Percentiles rank a stretch among this genome's conserved stretches.
phyloP scores from a whole-genome alignment of 2,888 invertebrate genomes.

The Camptogramma bilineatum region DNA sequence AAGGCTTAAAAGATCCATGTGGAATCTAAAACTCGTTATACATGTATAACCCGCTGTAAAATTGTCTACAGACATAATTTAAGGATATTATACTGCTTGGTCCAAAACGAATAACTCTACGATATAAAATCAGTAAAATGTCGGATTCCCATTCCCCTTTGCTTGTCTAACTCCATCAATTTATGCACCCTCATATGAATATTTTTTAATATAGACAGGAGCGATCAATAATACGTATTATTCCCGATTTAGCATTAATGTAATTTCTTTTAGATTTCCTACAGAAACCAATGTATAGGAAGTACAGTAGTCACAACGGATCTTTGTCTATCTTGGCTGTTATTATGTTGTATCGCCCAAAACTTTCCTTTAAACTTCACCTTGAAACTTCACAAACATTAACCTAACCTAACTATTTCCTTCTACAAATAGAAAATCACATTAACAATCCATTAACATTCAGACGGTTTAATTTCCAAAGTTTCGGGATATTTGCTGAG shows the following conservation, averaged over 20 bases:
- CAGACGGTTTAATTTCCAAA: slow-evolving; percentile 23
- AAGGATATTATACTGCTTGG: neutral
- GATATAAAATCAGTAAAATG: slow-evolving; percentile 11
- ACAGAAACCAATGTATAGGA: neutral
- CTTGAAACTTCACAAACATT: slow-evolving; percentile 8
- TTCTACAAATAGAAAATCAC: neutral
- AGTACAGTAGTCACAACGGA: too few species aligned
- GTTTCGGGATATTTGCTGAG: slow-evolving; percentile 15
- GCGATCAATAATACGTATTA: slow-evolving; percentile 4
- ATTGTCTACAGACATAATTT: neutral
- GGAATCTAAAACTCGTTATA: neutral
- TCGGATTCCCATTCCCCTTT: neutral
- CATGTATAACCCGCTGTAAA: neutral
- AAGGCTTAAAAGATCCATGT: too few species aligned
- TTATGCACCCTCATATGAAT: slow-evolving; percentile 31
- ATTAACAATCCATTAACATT: slow-evolving; percentile 9
- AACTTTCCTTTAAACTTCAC: slow-evolving; percentile 9
- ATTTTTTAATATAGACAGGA: slow-evolving; percentile 13
- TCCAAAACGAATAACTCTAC: slow-evolving; percentile 2
- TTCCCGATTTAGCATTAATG: neutral
- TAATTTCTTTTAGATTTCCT: neutral
- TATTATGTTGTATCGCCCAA: neutral
- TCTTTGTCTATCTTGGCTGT: too few species aligned
- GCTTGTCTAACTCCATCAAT: slow-evolving; percentile 14
- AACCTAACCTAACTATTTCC: slow-evolving; percentile 5